Base-by-base conservation (phyloP, 2,113 vertebrate genomes). In the Pterocles burchelli region DNA sequence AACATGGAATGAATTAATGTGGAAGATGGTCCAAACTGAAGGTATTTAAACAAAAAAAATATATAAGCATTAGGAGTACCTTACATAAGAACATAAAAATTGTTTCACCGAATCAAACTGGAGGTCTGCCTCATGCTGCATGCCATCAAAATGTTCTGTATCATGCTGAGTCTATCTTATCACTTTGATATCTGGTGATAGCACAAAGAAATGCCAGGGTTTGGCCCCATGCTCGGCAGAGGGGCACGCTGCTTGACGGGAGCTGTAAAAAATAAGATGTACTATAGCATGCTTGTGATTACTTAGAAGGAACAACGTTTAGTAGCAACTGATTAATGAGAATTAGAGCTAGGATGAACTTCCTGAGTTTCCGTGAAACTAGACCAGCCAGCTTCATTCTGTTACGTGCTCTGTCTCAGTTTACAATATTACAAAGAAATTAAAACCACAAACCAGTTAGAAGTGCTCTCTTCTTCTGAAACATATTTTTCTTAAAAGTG, bases 161-260 rank as follows among this genome's bases (percentile, higher is more conserved):
- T 41, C 41, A 13, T 8, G 31, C 21, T 62, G 58, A 85, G 41
- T 12, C 8, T 29, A 17, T n/a, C 41, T 57, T 57, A 54, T 15
- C 43, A 18, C 34, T 72, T 67, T 66, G 28, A 34, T 28, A 33
- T 29, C 3, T 6, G 4, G 9, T 52, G 17, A 25, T 1, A 83
- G 63, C 45, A 76, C 33, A 34, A 83, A 38, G 33, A 86, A 80
- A 55, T 16, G 11, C 18, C 34, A 76, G 31, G 26, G 12, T 63
- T 72, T 68, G 58, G 28, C 7, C 46, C 29, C 1, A 0, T 26
- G 17, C 62, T 76, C 2, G 0, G 45, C 2, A 2, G 59, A 25
- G 18, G 24, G 11, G 19, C 22, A 43, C 0, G 0, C 16, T 71
- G 11, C 43, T 31, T 49, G 17, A 24, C 1, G 8, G 58, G 9